Evolutionary conservation across 1,140 invertebrate species (phyloP).

Genomic region (Drosophila sucinea): DNA sequence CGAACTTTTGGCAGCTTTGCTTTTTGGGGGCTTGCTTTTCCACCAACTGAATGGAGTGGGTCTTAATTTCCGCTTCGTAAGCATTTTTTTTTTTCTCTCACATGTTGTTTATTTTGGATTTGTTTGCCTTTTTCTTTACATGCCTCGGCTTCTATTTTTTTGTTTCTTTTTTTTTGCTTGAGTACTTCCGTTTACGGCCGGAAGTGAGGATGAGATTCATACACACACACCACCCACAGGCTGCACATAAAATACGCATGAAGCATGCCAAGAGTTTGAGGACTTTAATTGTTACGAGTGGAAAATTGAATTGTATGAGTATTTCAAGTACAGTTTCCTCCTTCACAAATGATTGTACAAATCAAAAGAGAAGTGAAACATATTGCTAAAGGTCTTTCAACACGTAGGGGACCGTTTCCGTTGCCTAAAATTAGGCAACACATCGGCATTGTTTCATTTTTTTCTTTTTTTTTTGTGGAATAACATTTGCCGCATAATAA

Average conservation of each 20-base stretch:
- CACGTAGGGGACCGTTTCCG: slow-evolving; percentile 33
- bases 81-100: slow-evolving; percentile 64
- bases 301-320: slow-evolving; percentile 66
- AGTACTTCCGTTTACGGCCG: slow-evolving; percentile 73
- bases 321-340: slow-evolving; percentile 19
- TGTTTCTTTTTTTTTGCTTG: slow-evolving; percentile 64
- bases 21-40: slow-evolving; percentile 44
- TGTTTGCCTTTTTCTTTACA: slow-evolving; percentile 57
- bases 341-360: slow-evolving; percentile 35
- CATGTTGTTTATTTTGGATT: slow-evolving; percentile 67
- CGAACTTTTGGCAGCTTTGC: slow-evolving; percentile 79
- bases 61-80: slow-evolving; percentile 80
- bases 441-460: slow-evolving; percentile 19
- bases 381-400: slow-evolving; percentile 32
- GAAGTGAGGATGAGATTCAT: slow-evolving; percentile 51
- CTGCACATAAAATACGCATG: slow-evolving; percentile 35
- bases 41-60: slow-evolving; percentile 53
- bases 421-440: slow-evolving; percentile 51
- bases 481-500: slow-evolving; percentile 74
- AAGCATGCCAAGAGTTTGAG: slow-evolving; percentile 40
- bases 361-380: slow-evolving; percentile 10
- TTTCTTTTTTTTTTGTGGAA: not conserved
- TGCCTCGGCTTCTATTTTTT: slow-evolving; percentile 34
- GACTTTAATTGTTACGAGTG: slow-evolving; percentile 70
- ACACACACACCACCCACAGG: not conserved